phyloP scores from a whole-genome alignment of 1,140 invertebrate species.

The Coptotermes formosanus region DNA sequence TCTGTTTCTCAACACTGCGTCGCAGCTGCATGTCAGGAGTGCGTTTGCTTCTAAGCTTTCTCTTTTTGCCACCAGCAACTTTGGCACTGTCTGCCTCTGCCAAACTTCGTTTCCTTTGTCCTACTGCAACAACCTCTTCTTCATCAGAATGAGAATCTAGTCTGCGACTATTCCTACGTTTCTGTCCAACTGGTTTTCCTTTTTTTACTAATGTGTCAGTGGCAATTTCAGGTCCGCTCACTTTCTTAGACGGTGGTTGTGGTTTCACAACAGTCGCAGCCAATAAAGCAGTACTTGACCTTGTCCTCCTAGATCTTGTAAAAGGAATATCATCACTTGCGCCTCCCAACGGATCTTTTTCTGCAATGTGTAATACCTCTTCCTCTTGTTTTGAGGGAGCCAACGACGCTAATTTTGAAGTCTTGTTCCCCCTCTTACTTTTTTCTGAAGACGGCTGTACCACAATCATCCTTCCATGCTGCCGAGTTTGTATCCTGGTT shows the following conservation, averaged over 20 bases:
- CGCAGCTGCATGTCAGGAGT: constrained; percentile 52
- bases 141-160: constrained; percentile 44
- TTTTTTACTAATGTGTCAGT: neutral
- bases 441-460: neutral
- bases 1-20: constrained; percentile 57
- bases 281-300: neutral
- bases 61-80: constrained; percentile 50
- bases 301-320: neutral
- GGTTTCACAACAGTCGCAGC: neutral
- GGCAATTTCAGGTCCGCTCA: neutral
- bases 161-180: constrained; percentile 32
- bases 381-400: neutral
- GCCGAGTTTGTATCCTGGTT: neutral
- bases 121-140: constrained; percentile 43
- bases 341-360: neutral
- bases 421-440: neutral
- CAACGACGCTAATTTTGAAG: neutral
- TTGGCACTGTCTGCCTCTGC: neutral
- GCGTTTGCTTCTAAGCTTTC: constrained; percentile 53
- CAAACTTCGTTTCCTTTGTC: neutral
- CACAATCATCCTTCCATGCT: neutral
- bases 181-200: neutral
- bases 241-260: neutral
- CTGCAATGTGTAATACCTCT: neutral
- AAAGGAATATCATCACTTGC: neutral